These are phyloP conservation scores for Poeciliopsis turneri DNA, from an alignment of 2,797 vertebrate species.

Conservation along the genomic window DNA sequence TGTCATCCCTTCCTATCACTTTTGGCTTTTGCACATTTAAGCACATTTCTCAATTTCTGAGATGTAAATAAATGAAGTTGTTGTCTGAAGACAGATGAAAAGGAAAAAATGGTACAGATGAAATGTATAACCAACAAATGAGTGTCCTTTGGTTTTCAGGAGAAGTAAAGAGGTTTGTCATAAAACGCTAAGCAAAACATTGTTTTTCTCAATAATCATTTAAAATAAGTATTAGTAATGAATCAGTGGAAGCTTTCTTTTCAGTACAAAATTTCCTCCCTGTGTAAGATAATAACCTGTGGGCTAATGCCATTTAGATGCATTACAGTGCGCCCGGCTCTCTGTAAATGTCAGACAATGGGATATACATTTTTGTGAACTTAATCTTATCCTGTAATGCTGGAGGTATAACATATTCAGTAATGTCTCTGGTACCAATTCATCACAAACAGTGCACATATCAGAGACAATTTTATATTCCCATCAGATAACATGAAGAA, in stretches of 20 bases:
- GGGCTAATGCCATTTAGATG: conserved; percentile 17
- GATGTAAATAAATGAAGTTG: background rate
- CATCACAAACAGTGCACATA: conserved; percentile 20
- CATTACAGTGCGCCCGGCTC: conserved; percentile 2
- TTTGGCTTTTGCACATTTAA: background rate
- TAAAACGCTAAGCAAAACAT: conserved; percentile 21
- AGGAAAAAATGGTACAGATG: background rate
- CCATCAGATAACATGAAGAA: conserved; percentile 54
- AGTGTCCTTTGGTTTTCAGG: conserved; percentile 6
- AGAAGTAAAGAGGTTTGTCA: conserved; percentile 7
- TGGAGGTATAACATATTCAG: conserved; percentile 17
- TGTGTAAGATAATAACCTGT: conserved; percentile 2
- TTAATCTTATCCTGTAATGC: conserved; percentile 17
- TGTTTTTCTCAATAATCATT: conserved; percentile 5
- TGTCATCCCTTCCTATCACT: background rate
- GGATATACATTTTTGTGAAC: conserved; percentile 1
- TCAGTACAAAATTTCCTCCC: conserved; percentile 8
- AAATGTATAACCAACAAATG: background rate
- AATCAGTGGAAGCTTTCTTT: conserved; percentile 1
- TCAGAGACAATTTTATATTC: conserved; percentile 44
- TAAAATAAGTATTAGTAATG: conserved; percentile 6
- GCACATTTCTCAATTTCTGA: background rate
- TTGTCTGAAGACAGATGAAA: background rate
- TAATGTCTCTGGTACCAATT: conserved; percentile 19
- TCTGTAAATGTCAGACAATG: conserved; percentile 8